Evolutionary conservation across 2,888 invertebrate species (phyloP), one percentile per base, ranked within the genome.

Genomic region (Thereva unica): DNA sequence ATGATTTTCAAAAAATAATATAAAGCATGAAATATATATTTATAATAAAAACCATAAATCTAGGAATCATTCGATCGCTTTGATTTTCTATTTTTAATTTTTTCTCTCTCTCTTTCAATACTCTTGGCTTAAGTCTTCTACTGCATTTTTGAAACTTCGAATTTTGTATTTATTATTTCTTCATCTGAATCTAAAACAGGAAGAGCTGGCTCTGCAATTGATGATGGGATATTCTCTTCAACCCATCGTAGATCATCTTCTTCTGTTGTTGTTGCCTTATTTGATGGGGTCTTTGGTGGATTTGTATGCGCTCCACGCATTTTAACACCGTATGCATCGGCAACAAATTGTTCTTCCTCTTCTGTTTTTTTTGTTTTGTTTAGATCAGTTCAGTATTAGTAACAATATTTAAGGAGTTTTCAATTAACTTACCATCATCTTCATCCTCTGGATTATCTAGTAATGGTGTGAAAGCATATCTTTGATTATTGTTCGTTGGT

Each of bases 401-500:
- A 12, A 0, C 5, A 47, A 34, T 5, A 56, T 9, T 10, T 8
- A 42, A 59, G 45, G n/a, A 34, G 7, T 47, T 57, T 35, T 7
- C 5, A 23, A 45, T 45, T 47, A 38, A 4, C 66, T 72, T 73
- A 78, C 79, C 87, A 79, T 88, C 89, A 59, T 89, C 89, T 55
- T 89, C 90, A 70, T 91, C 92, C 73, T 93, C 89, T 34, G 92
- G 84, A 82, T 86, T 85, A 84, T 93, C 97, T 10, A 96, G 83
- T 40, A 97, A 85, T 53, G 96, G 95, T 1, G 95, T 94, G 83
- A 97, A 97, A 3, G 97, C 96, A 81, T 89, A 93, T 74, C 95
- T 86, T 82, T 96, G 96, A 82, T 96, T 97, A 82, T 97, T 97
- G 78, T 93, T 93, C 12, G 95, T 94, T 4, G 97, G 97, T 72